phyloP scores from a whole-genome alignment of 92 coral and sea anemone species.

The Parazoanthus atlanticus region DNA sequence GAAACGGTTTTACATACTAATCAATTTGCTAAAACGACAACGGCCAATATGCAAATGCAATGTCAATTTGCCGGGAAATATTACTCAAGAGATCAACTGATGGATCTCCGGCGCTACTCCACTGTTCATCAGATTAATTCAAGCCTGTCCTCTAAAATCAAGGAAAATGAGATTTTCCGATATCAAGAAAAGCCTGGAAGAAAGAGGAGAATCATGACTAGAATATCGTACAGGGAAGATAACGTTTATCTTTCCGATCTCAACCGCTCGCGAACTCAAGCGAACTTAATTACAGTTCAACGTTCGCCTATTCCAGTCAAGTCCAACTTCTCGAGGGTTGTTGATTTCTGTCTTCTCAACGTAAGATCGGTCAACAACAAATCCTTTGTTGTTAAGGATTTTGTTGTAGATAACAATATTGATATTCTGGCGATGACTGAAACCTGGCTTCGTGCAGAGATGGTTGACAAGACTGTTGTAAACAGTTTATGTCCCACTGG shows the following conservation, averaged over 20 bases:
- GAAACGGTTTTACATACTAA: too few relatives aligned
- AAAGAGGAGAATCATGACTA: not conserved
- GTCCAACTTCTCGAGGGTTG: not conserved
- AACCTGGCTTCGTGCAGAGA: not conserved
- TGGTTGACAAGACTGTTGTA: not conserved
- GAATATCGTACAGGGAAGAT: not conserved
- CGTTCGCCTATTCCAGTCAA: not conserved
- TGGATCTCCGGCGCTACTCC: not conserved
- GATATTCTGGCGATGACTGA: not conserved
- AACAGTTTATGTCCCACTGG: not conserved
- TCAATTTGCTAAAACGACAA: not conserved
- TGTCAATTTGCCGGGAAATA: slow-evolving; percentile 1
- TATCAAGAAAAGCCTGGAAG: not conserved
- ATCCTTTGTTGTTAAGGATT: too few relatives aligned
- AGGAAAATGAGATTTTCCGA: not conserved
- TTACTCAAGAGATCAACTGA: not conserved
- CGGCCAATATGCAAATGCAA: not conserved
- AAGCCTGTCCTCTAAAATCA: not conserved
- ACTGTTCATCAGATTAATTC: not conserved
- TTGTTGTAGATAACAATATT: not conserved
- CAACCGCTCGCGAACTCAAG: not conserved
- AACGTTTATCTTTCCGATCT: not conserved
- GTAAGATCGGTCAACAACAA: not conserved
- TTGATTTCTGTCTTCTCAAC: not conserved
- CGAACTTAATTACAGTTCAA: not conserved